Base-by-base conservation (phyloP, 2,797 vertebrate genomes). In the Antennarius maculatus region DNA sequence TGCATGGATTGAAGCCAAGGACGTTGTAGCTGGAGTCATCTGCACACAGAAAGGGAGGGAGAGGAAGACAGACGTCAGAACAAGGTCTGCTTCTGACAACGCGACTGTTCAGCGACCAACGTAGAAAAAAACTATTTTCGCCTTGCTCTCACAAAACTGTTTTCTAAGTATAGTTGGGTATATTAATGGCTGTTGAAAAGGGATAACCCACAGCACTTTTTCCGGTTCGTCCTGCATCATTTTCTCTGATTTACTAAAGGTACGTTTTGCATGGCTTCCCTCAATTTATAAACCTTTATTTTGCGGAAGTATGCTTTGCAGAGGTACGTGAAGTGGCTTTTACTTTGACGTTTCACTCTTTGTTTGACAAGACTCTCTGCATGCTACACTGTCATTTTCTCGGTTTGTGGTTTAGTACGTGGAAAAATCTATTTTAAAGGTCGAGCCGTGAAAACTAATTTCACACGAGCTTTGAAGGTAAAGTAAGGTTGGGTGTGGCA, bases 31-130 rank as follows among this genome's bases (percentile, higher is more conserved):
- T 92, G 90, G 93, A 94, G 92, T 94, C 95, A 93, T 95, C 95
- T 94, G 92, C 90, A 93, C 81, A 91, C 92, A 93, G 93, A 93
- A 92, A 92, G 92, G 93, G 92, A 89, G 91, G 92, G 92, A 93
- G 94, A 94, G 92, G 89, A 93, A 91, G 87, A 89, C 84, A 85
- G 81, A 90, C 86, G 92, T 95, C 89, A 92, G 85, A 94, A 91
- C 90, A 92, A 91, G 88, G 88, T 89, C 87, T 89, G 88, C 89
- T 86, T 90, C 93, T 95, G 95, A 94, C 94, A 94, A 92, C 94
- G 91, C 90, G 73, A 87, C 93, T 93, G 92, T 95, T 92, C 88
- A 93, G 93, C 93, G 91, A 93, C 82, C 83, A 89, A 81, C 88
- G 77, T 49, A 84, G 84, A 90, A 88, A 77, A 23, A 82, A 71